Evolutionary conservation across 2,113 vertebrate genomes (phyloP).

Genomic region (Myotis davidii): DNA sequence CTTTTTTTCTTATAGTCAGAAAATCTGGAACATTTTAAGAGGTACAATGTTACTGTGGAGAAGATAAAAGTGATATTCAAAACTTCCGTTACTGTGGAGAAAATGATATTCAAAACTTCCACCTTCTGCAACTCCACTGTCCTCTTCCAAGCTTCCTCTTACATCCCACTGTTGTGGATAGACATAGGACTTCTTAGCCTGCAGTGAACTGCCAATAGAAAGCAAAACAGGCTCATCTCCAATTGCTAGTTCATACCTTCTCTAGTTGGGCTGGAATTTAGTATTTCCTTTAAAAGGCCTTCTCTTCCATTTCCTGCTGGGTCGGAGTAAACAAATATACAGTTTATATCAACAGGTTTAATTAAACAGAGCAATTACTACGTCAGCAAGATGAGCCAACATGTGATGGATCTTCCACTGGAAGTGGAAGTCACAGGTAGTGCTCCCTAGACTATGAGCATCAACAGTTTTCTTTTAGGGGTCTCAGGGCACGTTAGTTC

Average conservation of each 20-base stretch:
- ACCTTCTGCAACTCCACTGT: neutral
- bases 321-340: slow-evolving; percentile 22
- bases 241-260: slow-evolving; percentile 28
- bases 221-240: slow-evolving; percentile 45
- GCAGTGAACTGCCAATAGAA: neutral
- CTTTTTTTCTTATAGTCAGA: neutral
- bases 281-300: slow-evolving; percentile 48
- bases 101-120: slow-evolving; percentile 6
- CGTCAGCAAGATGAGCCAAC: slow-evolving; percentile 9
- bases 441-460: neutral
- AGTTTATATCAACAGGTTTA: slow-evolving; percentile 39
- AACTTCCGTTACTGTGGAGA: neutral
- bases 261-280: slow-evolving; percentile 41
- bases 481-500: neutral
- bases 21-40: slow-evolving; percentile 1
- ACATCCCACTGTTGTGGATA: neutral
- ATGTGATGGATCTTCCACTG: neutral
- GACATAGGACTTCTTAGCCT: slow-evolving; percentile 2
- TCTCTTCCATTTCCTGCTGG: slow-evolving; percentile 59
- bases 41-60: neutral
- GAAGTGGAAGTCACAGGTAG: neutral
- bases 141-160: slow-evolving; percentile 12
- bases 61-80: slow-evolving; percentile 40
- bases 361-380: slow-evolving; percentile 43
- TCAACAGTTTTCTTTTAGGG: neutral